Conservation (phyloP, 2,113 vertebrate species). For the Megalops atlanticus region DNA sequence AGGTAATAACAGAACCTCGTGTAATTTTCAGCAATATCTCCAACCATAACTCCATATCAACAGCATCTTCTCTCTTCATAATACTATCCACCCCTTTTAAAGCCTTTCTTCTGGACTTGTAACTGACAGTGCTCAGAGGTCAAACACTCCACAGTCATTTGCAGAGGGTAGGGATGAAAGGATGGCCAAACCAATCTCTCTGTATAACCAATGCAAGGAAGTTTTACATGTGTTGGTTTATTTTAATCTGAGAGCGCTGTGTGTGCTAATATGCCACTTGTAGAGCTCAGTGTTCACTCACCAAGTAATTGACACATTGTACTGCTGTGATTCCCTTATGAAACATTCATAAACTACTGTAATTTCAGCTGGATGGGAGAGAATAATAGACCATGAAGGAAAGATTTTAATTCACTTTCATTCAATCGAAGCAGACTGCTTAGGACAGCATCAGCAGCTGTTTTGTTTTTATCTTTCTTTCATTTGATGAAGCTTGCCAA, state of each 20-base stretch:
- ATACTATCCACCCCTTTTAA: too few relatives aligned
- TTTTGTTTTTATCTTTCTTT: slow-evolving; percentile 64
- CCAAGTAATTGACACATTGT: slow-evolving; percentile 99
- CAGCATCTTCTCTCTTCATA: too few relatives aligned
- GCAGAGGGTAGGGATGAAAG: too few relatives aligned
- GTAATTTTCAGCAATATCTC: too few relatives aligned
- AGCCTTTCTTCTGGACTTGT: too few relatives aligned
- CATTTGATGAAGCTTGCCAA: slow-evolving; percentile 91
- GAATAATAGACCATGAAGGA: slow-evolving; percentile 90
- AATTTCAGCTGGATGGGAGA: slow-evolving; percentile 98
- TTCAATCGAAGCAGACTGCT: slow-evolving; percentile 89
- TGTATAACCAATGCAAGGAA: too few relatives aligned
- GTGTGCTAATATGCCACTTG: slow-evolving; percentile 68
- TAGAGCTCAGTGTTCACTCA: slow-evolving; percentile 90
- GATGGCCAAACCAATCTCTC: too few relatives aligned
- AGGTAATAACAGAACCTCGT: too few relatives aligned
- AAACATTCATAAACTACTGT: slow-evolving; percentile 99
- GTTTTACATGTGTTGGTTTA: too few relatives aligned
- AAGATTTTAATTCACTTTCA: neutral
- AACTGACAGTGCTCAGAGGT: too few relatives aligned
- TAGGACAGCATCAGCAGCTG: slow-evolving; percentile 83
- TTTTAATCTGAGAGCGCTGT: slow-evolving; percentile 74
- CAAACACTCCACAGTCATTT: too few relatives aligned
- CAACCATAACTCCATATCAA: too few relatives aligned
- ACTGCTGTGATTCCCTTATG: slow-evolving; percentile 97